Conservation (phyloP, 2,888 invertebrate species). For the Tenthredo scrophulariae region DNA sequence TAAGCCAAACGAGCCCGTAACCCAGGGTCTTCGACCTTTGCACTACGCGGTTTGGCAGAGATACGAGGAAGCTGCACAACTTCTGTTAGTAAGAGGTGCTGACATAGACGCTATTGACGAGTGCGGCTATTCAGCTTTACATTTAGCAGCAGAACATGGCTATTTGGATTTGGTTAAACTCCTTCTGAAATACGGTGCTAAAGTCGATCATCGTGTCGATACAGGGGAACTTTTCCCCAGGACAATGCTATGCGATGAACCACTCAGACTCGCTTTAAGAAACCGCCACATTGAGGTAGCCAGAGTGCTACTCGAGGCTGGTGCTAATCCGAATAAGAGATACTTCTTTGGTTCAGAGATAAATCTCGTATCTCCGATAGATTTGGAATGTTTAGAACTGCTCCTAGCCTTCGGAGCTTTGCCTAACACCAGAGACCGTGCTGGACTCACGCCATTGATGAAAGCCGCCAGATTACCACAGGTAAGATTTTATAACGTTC, state of each 20-base stretch:
- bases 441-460: constrained; percentile 95
- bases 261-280: constrained; percentile 92
- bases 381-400: constrained; percentile 89
- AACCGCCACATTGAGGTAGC: constrained; percentile 90
- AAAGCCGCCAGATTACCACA: constrained; percentile 90
- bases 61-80: constrained; percentile 88
- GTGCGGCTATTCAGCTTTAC: constrained; percentile 94
- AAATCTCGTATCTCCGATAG: constrained; percentile 88
- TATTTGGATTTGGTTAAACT: constrained; percentile 85
- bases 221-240: constrained; percentile 86
- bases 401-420: constrained; percentile 92
- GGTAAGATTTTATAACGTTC: constrained; percentile 78
- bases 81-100: constrained; percentile 90
- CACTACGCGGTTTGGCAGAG: constrained; percentile 97
- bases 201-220: constrained; percentile 89
- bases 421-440: constrained; percentile 91
- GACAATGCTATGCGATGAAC: constrained; percentile 90
- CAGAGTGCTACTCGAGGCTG: constrained; percentile 87
- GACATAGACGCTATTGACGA: constrained; percentile 92
- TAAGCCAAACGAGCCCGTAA: constrained; percentile 89
- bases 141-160: constrained; percentile 94
- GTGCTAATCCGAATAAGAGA: constrained; percentile 94
- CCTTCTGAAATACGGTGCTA: constrained; percentile 88
- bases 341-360: constrained; percentile 96
- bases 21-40: constrained; percentile 91